Percentiles rank a stretch among this genome's conserved stretches.
Evolutionary conservation across 2,113 vertebrate species (phyloP).

Genomic region (Protobothrops flavoviridis): DNA sequence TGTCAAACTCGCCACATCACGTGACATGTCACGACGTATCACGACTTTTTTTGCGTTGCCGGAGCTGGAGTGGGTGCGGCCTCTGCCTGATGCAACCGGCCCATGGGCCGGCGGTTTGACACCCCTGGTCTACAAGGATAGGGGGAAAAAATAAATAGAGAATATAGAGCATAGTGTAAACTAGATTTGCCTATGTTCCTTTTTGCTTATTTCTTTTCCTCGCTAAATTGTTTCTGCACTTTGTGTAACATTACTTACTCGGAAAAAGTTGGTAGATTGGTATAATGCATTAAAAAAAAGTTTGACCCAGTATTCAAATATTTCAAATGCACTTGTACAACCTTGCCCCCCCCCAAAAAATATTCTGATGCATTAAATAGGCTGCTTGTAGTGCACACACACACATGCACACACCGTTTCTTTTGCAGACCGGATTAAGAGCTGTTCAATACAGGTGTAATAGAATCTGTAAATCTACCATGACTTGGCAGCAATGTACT

Average conservation of each 20-base stretch:
- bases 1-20: no score
- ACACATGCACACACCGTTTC: background rate
- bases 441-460: conserved; percentile 76
- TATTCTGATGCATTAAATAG: conserved; percentile 63
- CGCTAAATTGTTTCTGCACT: background rate
- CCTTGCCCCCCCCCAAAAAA: conserved; percentile 44
- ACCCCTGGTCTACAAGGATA: background rate
- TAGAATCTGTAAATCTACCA: conserved; percentile 79
- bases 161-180: background rate
- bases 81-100: no score
- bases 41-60: no score
- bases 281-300: background rate
- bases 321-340: conserved; percentile 53
- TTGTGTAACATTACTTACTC: background rate
- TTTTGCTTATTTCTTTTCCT: background rate
- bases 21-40: no score
- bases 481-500: conserved; percentile 60
- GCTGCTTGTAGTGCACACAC: conserved; percentile 63
- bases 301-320: conserved; percentile 25
- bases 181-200: background rate
- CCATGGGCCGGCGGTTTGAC: no score
- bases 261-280: background rate
- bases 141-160: background rate
- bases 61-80: no score
- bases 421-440: conserved; percentile 67